phyloP scores from a whole-genome alignment of 2,888 invertebrate species.

The Thecocarcelia acutangulata region DNA sequence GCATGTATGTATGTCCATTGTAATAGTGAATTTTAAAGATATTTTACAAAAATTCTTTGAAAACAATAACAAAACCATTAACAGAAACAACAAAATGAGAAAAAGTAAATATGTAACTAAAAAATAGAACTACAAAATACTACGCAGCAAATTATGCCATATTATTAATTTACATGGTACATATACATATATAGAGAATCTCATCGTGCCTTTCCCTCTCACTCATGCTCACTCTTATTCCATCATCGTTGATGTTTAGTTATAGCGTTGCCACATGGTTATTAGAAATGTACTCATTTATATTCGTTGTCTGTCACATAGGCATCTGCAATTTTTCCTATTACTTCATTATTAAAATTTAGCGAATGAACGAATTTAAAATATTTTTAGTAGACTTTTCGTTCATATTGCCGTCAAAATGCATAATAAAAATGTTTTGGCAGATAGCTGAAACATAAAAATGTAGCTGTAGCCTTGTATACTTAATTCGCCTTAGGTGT shows the following conservation, averaged over 20 bases:
- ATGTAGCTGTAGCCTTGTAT: too few relatives aligned
- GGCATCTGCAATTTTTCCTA: too few relatives aligned
- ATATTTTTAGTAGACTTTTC: too few relatives aligned
- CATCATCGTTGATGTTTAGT: constrained; percentile 2
- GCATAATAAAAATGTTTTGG: too few relatives aligned
- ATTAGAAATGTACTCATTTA: not conserved
- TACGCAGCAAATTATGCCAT: constrained; percentile 71
- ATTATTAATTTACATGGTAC: constrained; percentile 47
- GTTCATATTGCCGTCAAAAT: too few relatives aligned
- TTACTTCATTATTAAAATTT: too few relatives aligned
- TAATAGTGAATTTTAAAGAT: constrained; percentile 45
- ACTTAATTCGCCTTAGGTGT: too few relatives aligned
- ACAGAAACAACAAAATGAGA: constrained; percentile 30
- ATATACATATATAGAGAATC: constrained; percentile 32
- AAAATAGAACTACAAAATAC: constrained; percentile 68
- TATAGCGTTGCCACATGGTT: constrained; percentile 19
- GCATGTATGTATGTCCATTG: constrained; percentile 5
- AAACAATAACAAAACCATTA: constrained; percentile 38
- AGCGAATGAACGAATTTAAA: too few relatives aligned
- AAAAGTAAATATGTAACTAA: constrained; percentile 63
- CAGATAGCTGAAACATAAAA: too few relatives aligned
- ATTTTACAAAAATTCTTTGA: constrained; percentile 59
- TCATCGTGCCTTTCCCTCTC: constrained; percentile 26
- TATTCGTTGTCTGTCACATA: not conserved
- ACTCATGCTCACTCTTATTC: constrained; percentile 1